A percentile compares a stretch with the other conserved stretches of the same genome.
phyloP scores from a whole-genome alignment of 30 jellyfish, hydroid and myxozoan genomes.

The Chrysaora quinquecirrha region DNA sequence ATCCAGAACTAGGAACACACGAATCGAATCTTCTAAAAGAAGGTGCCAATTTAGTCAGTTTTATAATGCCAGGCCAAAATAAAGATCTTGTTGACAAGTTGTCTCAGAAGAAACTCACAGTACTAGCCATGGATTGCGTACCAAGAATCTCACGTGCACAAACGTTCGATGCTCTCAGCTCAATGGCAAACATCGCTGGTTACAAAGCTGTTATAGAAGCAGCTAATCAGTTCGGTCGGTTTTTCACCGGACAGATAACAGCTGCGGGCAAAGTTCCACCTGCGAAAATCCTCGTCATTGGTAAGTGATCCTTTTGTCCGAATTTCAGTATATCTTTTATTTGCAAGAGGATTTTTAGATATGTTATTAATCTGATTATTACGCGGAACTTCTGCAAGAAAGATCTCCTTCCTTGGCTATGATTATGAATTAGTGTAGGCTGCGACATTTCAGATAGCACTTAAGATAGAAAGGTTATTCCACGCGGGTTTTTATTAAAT shows the following conservation, averaged over 20 bases:
- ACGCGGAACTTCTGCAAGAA: no score
- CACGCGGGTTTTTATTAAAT: no score
- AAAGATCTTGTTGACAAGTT: conserved; percentile 73
- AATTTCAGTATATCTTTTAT: not conserved
- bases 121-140: conserved; percentile 95
- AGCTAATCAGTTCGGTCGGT: conserved; percentile 93
- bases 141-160: conserved; percentile 98
- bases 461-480: no score
- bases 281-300: conserved; percentile 89
- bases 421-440: no score
- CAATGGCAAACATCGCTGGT: conserved; percentile 98
- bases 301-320: conserved; percentile 24
- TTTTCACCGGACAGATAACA: conserved; percentile 95
- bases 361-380: not conserved
- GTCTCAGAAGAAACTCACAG: conserved; percentile 68
- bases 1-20: conserved; percentile 81
- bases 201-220: conserved; percentile 93
- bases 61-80: conserved; percentile 82
- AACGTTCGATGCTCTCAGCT: conserved; percentile 93
- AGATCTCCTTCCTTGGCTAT: no score
- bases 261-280: conserved; percentile 99
- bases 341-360: not conserved
- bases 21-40: conserved; percentile 81
- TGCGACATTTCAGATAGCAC: no score
- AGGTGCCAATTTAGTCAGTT: conserved; percentile 84